Evolutionary conservation across 2,797 vertebrate genomes (phyloP), one percentile per base, ranked within the genome.

Genomic region (Liparis tanakae): DNA sequence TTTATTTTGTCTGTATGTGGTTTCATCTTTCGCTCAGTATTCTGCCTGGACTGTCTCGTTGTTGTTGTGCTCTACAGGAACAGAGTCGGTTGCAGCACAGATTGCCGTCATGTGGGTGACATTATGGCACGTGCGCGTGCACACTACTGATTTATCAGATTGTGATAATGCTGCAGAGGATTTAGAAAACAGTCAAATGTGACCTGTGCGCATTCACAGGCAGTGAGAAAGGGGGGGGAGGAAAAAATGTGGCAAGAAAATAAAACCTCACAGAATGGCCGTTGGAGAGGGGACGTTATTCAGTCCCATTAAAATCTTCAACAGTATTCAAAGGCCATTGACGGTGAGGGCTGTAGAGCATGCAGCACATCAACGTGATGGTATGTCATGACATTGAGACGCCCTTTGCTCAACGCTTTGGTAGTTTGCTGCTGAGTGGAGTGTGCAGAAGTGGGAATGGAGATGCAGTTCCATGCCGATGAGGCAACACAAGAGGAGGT

Each of bases 371-470:
- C 53, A 54, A 70, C 37, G 58, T 54, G 18, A 20, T 61, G 56
- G 25, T 18, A 41, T 68, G 73, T 18, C 30, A 43, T 75, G 79
- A 80, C 76, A 65, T 84, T 83, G 66, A 86, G 81, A 78, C 20
- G 9, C 7, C 54, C 53, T 84, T 73, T 48, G 10, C 46, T 53
- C 6, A 1, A 22, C 17, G 18, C 17, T 39, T 34, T 66, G 43
- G 8, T 69, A n/a, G 64, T 81, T 75, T 5, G 3, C 34, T 64
- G 70, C 37, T 2, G n/a, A 58, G 60, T 62, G 22, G 37, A 30
- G 15, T 14, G 50, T 72, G 58, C 39, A 39, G 54, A 72, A 67
- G n/a, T 25, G 30, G 25, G 65, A 78, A 15, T 55, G 50, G 55
- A 54, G 69, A 39, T 55, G 36, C 63, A 76, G 59, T 70, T 73